These are phyloP conservation scores for Mastacembelus armatus DNA, from an alignment of 2,797 vertebrate species.

Conservation along the genomic window DNA sequence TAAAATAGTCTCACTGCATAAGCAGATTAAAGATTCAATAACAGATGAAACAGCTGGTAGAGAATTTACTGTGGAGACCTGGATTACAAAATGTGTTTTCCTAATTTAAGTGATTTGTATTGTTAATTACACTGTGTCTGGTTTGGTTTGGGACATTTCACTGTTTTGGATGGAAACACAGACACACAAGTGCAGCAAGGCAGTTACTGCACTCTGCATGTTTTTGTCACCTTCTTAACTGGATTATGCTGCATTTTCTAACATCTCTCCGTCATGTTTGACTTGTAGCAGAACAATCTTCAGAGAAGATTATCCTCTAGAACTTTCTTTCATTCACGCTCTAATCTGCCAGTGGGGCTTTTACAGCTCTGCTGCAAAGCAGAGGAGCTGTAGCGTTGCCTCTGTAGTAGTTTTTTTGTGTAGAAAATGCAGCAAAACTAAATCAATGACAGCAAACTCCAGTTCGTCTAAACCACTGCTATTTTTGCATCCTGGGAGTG, in stretches of 20 bases:
- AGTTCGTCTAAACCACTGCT: background rate
- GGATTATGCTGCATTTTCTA: constrained; percentile 35
- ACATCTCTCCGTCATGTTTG: constrained; percentile 31
- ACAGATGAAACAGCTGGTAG: background rate
- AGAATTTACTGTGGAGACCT: background rate
- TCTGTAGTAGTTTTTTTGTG: constrained; percentile 4
- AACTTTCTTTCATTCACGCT: constrained; percentile 30
- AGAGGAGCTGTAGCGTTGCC: constrained; percentile 2
- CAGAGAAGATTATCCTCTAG: constrained; percentile 30
- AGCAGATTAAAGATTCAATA: background rate
- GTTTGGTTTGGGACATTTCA: constrained; percentile 11
- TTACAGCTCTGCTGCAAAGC: constrained; percentile 16
- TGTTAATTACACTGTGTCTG: constrained; percentile 1
- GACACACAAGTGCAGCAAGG: constrained; percentile 8
- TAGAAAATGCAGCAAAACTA: background rate
- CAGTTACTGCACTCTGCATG: background rate
- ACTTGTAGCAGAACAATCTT: constrained; percentile 26
- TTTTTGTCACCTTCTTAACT: background rate
- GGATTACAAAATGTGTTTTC: background rate
- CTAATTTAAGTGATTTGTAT: background rate
- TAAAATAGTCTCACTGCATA: background rate
- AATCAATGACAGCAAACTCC: constrained; percentile 1
- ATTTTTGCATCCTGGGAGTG: constrained; percentile 13
- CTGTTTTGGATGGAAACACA: constrained; percentile 4
- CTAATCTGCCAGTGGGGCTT: constrained; percentile 30